Percentiles rank a stretch among this genome's conserved stretches.
Conservation (phyloP, 2,113 vertebrate species). For the Rhinichthys klamathensis region DNA sequence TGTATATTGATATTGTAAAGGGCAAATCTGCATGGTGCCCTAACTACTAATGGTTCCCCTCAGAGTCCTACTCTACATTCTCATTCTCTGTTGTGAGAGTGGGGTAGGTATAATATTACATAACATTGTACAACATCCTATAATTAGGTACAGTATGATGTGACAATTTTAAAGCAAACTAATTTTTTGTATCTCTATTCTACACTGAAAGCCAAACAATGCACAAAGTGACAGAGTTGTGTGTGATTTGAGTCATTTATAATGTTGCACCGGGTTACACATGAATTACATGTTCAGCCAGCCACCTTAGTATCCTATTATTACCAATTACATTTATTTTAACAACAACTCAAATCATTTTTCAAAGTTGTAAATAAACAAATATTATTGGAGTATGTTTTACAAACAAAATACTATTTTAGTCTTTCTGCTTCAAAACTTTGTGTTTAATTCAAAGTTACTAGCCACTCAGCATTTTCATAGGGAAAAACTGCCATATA, state of each 20-base stretch:
- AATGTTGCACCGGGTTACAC: background rate
- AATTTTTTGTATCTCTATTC: background rate
- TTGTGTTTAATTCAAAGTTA: too few relatives aligned
- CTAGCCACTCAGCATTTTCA: too few relatives aligned
- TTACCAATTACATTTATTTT: background rate
- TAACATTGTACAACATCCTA: background rate
- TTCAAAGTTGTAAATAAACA: background rate
- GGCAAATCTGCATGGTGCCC: background rate
- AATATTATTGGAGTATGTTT: too few relatives aligned
- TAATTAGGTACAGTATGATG: background rate
- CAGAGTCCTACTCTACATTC: conserved; percentile 20
- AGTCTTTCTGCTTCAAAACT: too few relatives aligned
- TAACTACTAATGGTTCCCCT: conserved; percentile 18
- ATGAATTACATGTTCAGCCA: background rate
- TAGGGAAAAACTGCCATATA: too few relatives aligned
- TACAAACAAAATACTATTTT: too few relatives aligned
- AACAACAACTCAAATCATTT: background rate
- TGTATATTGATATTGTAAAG: conserved; percentile 40
- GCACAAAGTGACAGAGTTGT: background rate
- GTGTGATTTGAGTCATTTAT: background rate
- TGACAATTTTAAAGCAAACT: background rate
- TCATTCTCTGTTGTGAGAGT: background rate
- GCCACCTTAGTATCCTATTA: background rate
- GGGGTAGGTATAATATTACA: background rate
- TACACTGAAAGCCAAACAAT: background rate